phyloP scores from a whole-genome alignment of 2,888 invertebrate genomes.

The Heliconius ismenius region DNA sequence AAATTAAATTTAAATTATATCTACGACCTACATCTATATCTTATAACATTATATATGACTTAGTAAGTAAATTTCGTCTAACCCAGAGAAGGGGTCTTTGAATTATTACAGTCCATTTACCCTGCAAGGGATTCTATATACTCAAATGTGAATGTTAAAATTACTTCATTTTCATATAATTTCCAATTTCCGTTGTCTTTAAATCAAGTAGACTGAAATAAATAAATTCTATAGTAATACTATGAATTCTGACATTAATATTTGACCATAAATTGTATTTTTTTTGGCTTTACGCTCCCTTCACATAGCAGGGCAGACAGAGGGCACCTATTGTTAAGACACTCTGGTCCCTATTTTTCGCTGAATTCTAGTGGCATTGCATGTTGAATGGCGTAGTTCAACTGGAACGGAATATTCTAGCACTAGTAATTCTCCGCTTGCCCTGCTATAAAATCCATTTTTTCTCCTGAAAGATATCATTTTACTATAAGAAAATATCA shows the following conservation, averaged over 20 bases:
- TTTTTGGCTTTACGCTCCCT: not conserved
- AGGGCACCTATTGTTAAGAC: not conserved
- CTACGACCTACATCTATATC: too few species aligned
- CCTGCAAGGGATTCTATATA: not conserved
- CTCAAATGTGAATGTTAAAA: not conserved
- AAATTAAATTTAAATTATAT: too few species aligned
- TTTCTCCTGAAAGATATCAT: too few species aligned
- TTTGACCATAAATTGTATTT: not conserved
- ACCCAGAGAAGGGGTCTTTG: not conserved
- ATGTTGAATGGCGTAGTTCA: too few species aligned
- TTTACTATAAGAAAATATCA: too few species aligned
- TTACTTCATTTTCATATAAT: not conserved
- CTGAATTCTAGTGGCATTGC: not conserved
- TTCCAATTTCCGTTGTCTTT: not conserved
- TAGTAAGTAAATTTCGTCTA: constrained; percentile 1
- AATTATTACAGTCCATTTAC: constrained; percentile 18
- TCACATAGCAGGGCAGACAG: not conserved
- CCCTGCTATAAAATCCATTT: too few species aligned
- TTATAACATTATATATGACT: not conserved
- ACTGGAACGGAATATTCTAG: too few species aligned
- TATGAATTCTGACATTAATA: not conserved
- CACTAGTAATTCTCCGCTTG: too few species aligned
- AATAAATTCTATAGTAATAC: too few species aligned
- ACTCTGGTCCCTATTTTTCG: too few species aligned
- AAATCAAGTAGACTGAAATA: not conserved